Conservation (phyloP, 2,113 vertebrate genomes). For the Panurus biarmicus region DNA sequence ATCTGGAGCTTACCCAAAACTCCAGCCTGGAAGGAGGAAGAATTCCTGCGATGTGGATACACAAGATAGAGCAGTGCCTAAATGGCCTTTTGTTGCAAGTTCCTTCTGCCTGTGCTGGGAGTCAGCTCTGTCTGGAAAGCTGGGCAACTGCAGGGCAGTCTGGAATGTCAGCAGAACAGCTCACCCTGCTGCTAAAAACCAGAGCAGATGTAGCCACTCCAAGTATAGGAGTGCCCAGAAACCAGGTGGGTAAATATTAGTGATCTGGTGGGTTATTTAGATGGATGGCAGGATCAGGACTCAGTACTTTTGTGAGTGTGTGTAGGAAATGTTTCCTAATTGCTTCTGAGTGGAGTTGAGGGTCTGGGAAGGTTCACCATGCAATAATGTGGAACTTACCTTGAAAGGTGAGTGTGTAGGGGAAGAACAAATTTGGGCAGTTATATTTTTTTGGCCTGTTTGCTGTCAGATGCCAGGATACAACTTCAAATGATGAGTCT, state of each 20-base stretch:
- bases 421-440: neutral
- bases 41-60: neutral
- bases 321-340: neutral
- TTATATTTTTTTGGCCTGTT: neutral
- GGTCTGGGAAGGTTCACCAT: neutral
- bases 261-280: neutral
- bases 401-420: neutral
- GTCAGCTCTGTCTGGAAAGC: neutral
- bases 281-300: neutral
- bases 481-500: neutral
- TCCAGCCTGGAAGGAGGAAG: neutral
- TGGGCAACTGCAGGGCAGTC: neutral
- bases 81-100: neutral
- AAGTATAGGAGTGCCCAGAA: neutral
- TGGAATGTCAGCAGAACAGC: neutral
- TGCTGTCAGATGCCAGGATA: neutral
- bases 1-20: neutral
- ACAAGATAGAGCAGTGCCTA: neutral
- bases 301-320: neutral
- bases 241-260: neutral
- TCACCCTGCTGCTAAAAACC: neutral
- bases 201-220: neutral
- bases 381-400: neutral
- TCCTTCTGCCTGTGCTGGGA: neutral
- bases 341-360: neutral